These are phyloP conservation scores for Diarsia dahlii DNA, from an alignment of 2,888 invertebrate species.

Conservation along the genomic window DNA sequence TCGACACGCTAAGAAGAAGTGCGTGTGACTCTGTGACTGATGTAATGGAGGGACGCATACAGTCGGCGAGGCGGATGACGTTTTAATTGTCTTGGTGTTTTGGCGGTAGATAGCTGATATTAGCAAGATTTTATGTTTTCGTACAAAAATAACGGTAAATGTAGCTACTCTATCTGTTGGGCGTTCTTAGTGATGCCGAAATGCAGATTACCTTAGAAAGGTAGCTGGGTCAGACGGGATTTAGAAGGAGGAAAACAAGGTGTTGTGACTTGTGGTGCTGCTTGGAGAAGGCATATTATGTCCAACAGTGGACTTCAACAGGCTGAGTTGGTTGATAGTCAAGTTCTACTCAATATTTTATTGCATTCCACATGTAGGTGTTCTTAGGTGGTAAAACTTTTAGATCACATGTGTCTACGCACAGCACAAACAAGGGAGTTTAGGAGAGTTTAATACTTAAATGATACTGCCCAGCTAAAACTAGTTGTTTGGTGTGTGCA, in stretches of 20 bases:
- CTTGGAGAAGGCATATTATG: neutral
- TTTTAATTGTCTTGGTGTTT: slow-evolving; percentile 29
- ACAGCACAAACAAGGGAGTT: too few species aligned
- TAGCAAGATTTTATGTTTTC: neutral
- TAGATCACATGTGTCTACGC: too few species aligned
- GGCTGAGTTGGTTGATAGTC: neutral
- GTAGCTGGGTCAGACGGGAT: neutral
- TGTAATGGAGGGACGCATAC: slow-evolving; percentile 45
- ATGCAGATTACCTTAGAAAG: neutral
- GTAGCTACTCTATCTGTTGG: neutral
- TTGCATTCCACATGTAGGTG: too few species aligned
- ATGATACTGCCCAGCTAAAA: neutral
- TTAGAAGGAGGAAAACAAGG: neutral
- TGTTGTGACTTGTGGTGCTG: neutral
- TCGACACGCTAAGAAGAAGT: too few species aligned
- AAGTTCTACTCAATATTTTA: too few species aligned
- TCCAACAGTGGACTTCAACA: neutral
- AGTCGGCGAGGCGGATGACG: slow-evolving; percentile 36
- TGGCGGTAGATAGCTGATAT: neutral
- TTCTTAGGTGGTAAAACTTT: too few species aligned
- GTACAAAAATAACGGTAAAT: neutral
- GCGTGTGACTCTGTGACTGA: slow-evolving; percentile 46
- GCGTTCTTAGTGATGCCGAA: neutral
- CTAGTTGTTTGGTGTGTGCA: too few species aligned
- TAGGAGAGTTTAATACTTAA: neutral